Conservation (phyloP, 2,113 vertebrate genomes). For the Pedetes capensis region DNA sequence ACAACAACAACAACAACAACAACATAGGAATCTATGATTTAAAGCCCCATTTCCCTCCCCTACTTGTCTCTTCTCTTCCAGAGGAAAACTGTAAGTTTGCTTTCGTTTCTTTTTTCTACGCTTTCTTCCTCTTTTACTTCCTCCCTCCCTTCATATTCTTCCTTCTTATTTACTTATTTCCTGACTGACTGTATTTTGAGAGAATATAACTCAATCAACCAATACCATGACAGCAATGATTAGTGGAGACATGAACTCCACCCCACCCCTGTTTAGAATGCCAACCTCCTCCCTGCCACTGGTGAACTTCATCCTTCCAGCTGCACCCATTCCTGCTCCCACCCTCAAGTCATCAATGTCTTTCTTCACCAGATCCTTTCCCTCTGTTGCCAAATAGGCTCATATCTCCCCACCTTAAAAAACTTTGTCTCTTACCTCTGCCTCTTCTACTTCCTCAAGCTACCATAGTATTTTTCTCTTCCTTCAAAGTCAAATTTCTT, state of each 20-base stretch:
- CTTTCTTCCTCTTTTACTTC: not conserved
- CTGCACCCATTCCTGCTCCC: rapidly evolving
- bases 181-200: not conserved
- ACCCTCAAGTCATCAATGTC: not conserved
- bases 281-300: too few species aligned
- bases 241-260: too few species aligned
- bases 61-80: not conserved
- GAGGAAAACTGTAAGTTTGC: not conserved
- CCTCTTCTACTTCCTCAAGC: not conserved
- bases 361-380: not conserved
- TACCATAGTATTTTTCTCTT: not conserved
- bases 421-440: not conserved
- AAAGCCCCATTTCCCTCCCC: not conserved
- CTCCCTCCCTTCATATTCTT: not conserved
- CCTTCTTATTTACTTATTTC: not conserved
- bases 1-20: too few species aligned
- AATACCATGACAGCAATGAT: not conserved
- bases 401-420: too few species aligned
- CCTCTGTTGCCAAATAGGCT: not conserved
- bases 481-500: not conserved
- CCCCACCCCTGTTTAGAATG: not conserved
- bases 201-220: not conserved
- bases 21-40: not conserved
- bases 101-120: too few species aligned
- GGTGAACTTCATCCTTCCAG: not conserved